Conservation (phyloP, 92 coral and sea anemone species). For the Blastomussa wellsi region DNA sequence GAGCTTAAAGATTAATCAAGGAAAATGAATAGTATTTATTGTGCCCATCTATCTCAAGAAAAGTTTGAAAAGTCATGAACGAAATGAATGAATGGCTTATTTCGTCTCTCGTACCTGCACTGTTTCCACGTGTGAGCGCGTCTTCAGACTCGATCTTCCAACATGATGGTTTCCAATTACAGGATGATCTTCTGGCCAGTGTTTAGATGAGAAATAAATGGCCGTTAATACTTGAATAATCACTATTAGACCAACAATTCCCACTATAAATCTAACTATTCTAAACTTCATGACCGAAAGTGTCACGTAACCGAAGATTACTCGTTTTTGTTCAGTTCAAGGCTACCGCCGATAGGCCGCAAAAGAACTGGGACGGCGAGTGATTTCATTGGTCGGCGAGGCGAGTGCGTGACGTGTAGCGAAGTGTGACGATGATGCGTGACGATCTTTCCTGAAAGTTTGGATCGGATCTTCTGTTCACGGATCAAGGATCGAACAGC, state of each 20-base stretch:
- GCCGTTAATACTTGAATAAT: slow-evolving; percentile 86
- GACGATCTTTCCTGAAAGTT: neutral
- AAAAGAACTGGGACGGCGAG: slow-evolving; percentile 25
- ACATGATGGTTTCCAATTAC: slow-evolving; percentile 59
- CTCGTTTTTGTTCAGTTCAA: slow-evolving; percentile 8
- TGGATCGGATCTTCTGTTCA: slow-evolving; percentile 2
- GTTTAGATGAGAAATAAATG: slow-evolving; percentile 87
- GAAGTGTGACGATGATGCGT: slow-evolving; percentile 21
- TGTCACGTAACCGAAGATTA: slow-evolving; percentile 16
- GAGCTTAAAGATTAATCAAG: neutral
- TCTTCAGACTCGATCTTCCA: slow-evolving; percentile 40
- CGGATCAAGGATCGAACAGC: neutral
- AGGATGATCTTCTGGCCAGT: slow-evolving; percentile 78
- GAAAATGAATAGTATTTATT: neutral
- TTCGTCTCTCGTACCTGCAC: slow-evolving; percentile 19
- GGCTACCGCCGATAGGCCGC: slow-evolving; percentile 23
- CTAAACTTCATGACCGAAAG: slow-evolving; percentile 72
- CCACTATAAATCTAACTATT: slow-evolving; percentile 85
- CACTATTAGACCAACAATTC: slow-evolving; percentile 76
- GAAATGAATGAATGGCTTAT: neutral
- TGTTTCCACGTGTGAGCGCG: slow-evolving; percentile 71
- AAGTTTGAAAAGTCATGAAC: neutral
- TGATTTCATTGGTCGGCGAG: slow-evolving; percentile 38
- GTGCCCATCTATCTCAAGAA: neutral
- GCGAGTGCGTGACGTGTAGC: slow-evolving; percentile 26